Base-by-base conservation (phyloP, 2,113 vertebrate genomes). In the Numenius arquata region DNA sequence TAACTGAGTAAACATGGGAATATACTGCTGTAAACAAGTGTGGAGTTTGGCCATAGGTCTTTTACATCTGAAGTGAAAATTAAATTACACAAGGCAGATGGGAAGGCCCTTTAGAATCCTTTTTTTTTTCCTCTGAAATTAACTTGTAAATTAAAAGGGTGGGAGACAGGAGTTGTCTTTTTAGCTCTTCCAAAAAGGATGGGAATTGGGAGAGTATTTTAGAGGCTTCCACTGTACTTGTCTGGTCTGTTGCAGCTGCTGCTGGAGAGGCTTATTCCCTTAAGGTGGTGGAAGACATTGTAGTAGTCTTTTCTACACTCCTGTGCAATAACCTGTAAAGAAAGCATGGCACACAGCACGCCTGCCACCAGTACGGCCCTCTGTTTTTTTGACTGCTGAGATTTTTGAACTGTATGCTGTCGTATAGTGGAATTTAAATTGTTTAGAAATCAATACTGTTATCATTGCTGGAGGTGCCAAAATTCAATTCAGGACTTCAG, bases 1-100 rank as follows among this genome's bases (percentile, higher is more conserved):
- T 81, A 85, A 67, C 41, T 79, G 66, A 78, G 70, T 89, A 95
- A 96, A 92, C 74, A 82, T 93, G 86, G 34, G 78, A 78, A 72
- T 84, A 67, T 56, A 53, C 40, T 84, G 52, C 61, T 91, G 62
- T 92, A 96, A 96, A 91, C 67, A 94, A 95, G 32, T 10, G 62
- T 68, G 78, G 84, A 73, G 53, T 85, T 96, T 91, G 84, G 77
- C 66, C 71, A 76, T 38, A 66, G 25, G 58, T 43, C 63, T 41
- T 85, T 75, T 79, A 73, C n/a, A 58, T 89, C 41, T 85, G 56
- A 87, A 91, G 52, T 76, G 66, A 89, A 83, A 92, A 93, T 58
- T 73, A 75, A 68, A 58, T 95, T 84, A 41, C 13, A 40, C 15
- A 38, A 95, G 43, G 32, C 72, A 81, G 34, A 78, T 41, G 32